Conservation (phyloP, 2,888 invertebrate genomes). For the Drosophila bunnanda region DNA sequence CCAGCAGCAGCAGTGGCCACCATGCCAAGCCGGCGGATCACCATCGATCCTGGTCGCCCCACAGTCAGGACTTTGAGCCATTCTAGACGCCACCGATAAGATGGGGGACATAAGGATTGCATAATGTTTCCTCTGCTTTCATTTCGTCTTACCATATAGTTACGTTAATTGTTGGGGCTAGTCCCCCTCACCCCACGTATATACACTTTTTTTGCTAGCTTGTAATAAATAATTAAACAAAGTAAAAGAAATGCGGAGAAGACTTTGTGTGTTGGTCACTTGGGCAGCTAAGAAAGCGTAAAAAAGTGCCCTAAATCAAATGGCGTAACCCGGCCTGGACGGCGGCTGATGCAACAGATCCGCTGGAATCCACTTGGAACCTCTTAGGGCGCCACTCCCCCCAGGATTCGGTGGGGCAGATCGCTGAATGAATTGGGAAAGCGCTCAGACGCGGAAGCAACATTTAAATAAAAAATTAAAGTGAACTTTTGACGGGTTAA, state of each 20-base stretch:
- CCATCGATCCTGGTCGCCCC: slow-evolving; percentile 25
- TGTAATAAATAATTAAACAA: slow-evolving; percentile 32
- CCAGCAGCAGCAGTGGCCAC: slow-evolving; percentile 65
- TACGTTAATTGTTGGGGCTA: slow-evolving; percentile 24
- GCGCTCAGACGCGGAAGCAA: slow-evolving; percentile 20
- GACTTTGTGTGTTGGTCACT: slow-evolving; percentile 51
- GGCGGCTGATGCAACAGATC: slow-evolving; percentile 33
- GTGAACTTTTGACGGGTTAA: slow-evolving; percentile 1
- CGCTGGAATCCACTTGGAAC: slow-evolving; percentile 10
- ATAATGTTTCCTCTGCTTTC: background rate
- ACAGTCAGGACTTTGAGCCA: slow-evolving; percentile 22
- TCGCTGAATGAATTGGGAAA: slow-evolving; percentile 20
- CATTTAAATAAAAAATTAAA: background rate
- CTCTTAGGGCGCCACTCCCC: slow-evolving; percentile 1
- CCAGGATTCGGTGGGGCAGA: slow-evolving; percentile 20
- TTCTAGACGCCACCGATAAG: slow-evolving; percentile 18
- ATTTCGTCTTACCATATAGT: slow-evolving; percentile 2
- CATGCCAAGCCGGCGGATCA: slow-evolving; percentile 51
- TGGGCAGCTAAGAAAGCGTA: slow-evolving; percentile 64
- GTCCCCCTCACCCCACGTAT: background rate
- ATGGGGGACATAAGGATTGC: background rate
- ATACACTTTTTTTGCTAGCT: slow-evolving; percentile 35
- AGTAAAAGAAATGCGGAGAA: slow-evolving; percentile 32
- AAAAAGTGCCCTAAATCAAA: slow-evolving; percentile 40
- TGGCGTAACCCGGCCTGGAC: slow-evolving; percentile 37